Percentiles rank a stretch among this genome's conserved stretches.
These are phyloP conservation scores for Macaca mulatta DNA, from an alignment of 2,113 vertebrate species.

Conservation along the genomic window DNA sequence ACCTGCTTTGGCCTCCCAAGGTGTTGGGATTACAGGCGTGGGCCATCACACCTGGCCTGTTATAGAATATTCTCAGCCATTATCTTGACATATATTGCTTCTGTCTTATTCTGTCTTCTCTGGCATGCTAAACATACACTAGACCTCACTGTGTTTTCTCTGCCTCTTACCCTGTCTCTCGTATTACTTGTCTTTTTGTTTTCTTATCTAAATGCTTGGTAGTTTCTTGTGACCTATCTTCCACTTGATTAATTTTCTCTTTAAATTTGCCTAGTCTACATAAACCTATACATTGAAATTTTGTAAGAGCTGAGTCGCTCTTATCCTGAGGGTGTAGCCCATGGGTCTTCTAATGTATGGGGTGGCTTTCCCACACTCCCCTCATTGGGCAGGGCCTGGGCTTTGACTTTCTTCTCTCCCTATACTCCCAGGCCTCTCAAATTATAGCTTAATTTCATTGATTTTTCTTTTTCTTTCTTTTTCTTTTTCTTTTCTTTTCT, in stretches of 20 bases:
- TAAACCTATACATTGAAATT: not conserved
- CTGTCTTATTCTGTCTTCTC: not conserved
- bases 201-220: not conserved
- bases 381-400: not conserved
- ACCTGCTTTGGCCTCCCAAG: too few relatives aligned
- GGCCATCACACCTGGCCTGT: not conserved
- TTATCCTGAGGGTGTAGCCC: not conserved
- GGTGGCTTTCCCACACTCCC: not conserved
- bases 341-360: not conserved
- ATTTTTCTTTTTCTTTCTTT: not conserved
- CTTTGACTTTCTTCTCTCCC: not conserved
- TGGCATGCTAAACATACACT: not conserved
- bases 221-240: conserved; percentile 3
- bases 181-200: not conserved
- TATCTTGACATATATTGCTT: not conserved
- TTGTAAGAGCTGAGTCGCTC: not conserved
- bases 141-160: not conserved
- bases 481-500: too few relatives aligned
- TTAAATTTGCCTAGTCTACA: not conserved
- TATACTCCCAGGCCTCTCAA: not conserved
- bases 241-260: not conserved
- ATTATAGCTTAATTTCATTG: not conserved
- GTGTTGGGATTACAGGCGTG: too few relatives aligned
- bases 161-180: not conserved
- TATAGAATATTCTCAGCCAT: not conserved